Conservation (phyloP, 2,888 invertebrate genomes). For the Andrena praecox region DNA sequence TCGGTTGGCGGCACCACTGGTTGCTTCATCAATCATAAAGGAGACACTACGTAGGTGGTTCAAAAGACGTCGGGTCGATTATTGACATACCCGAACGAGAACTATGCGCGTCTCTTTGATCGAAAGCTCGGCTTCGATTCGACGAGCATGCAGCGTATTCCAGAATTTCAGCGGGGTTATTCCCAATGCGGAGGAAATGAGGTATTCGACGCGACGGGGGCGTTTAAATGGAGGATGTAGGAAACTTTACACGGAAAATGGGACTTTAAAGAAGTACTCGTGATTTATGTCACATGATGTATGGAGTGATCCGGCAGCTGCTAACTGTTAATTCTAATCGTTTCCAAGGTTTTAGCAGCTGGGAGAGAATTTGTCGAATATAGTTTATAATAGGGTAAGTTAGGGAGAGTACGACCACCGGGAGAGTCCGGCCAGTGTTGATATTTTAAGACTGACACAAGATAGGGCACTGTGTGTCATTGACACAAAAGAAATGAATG, state of each 20-base stretch:
- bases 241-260: not conserved
- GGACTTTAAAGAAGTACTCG: not conserved
- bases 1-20: slow-evolving; percentile 22
- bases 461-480: too few relatives aligned
- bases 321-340: too few relatives aligned
- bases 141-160: slow-evolving; percentile 46
- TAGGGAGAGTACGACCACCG: too few relatives aligned
- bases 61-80: slow-evolving; percentile 50
- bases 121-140: slow-evolving; percentile 47
- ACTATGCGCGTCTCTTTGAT: slow-evolving; percentile 48
- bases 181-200: slow-evolving; percentile 31
- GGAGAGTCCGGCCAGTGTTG: too few relatives aligned
- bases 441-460: too few relatives aligned
- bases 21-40: slow-evolving; percentile 62
- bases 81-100: slow-evolving; percentile 51
- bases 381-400: too few relatives aligned
- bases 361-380: too few relatives aligned
- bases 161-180: slow-evolving; percentile 43
- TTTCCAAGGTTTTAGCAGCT: too few relatives aligned
- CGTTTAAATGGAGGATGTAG: not conserved
- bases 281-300: too few relatives aligned
- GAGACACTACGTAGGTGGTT: slow-evolving; percentile 20
- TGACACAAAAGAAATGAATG: too few relatives aligned
- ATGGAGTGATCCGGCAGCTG: too few relatives aligned
- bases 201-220: slow-evolving; percentile 32